Percentiles rank a stretch among this genome's conserved stretches.
phyloP scores from a whole-genome alignment of 2,797 vertebrate genomes.

The Phoeniculus purpureus region DNA sequence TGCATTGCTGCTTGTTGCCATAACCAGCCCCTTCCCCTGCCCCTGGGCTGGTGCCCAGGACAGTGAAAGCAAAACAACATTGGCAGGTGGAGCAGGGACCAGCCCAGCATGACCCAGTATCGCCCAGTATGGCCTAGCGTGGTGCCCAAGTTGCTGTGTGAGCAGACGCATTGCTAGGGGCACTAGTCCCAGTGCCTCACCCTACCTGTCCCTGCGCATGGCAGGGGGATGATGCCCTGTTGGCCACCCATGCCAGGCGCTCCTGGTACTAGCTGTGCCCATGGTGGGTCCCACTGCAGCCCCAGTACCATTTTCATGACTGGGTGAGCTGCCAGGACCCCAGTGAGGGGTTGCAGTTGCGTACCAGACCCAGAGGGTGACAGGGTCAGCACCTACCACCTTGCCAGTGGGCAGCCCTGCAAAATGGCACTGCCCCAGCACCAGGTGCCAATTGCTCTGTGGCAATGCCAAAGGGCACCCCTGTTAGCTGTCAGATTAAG shows the following conservation, averaged over 20 bases:
- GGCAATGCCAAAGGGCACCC: background rate
- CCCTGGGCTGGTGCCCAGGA: background rate
- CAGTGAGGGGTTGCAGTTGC: background rate
- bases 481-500: background rate
- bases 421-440: fast-evolving
- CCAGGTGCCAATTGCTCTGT: fast-evolving
- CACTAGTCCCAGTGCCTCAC: fast-evolving
- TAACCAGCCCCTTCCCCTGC: background rate
- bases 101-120: background rate
- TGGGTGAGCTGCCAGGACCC: fast-evolving
- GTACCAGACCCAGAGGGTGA: fast-evolving
- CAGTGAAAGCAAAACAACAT: background rate
- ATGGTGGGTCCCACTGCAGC: fast-evolving
- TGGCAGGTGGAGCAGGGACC: background rate
- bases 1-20: background rate
- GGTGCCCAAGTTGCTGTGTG: too few relatives aligned
- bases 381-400: fast-evolving
- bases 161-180: too few relatives aligned
- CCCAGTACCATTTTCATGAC: fast-evolving
- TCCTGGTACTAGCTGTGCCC: fast-evolving
- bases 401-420: fast-evolving
- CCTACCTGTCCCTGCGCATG: background rate
- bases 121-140: background rate
- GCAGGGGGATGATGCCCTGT: fast-evolving
- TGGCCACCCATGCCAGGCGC: fast-evolving